phyloP scores from a whole-genome alignment of 2,113 vertebrate genomes.

The Tachysurus fulvidraco region DNA sequence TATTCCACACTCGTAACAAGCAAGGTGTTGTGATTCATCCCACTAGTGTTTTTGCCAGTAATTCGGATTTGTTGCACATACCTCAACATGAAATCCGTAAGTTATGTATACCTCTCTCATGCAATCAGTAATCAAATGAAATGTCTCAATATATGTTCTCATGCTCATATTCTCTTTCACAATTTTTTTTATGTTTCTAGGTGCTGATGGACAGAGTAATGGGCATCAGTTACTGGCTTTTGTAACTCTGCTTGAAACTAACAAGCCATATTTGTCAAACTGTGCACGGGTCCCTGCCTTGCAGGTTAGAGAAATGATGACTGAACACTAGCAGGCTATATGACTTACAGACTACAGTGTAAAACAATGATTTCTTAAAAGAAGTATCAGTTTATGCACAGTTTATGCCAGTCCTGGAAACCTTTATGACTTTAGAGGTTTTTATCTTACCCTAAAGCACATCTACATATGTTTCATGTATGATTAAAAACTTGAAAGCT shows the following conservation, averaged over 20 bases:
- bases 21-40: slow-evolving; percentile 87
- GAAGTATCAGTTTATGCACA: not conserved
- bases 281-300: slow-evolving; percentile 81
- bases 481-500: not conserved
- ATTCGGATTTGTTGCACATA: slow-evolving; percentile 79
- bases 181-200: slow-evolving; percentile 23
- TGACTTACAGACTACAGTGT: not conserved
- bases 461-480: not conserved
- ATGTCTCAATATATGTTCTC: not conserved
- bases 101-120: slow-evolving; percentile 51
- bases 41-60: slow-evolving; percentile 81
- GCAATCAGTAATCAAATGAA: not conserved
- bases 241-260: slow-evolving; percentile 90
- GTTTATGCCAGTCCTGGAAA: not conserved
- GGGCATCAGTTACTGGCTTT: slow-evolving; percentile 87
- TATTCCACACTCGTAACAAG: slow-evolving; percentile 89
- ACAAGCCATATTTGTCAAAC: slow-evolving; percentile 87
- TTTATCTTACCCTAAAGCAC: not conserved
- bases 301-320: slow-evolving; percentile 71
- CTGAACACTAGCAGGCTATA: not conserved
- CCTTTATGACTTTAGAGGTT: not conserved
- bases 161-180: not conserved
- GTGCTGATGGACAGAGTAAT: slow-evolving; percentile 69
- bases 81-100: slow-evolving; percentile 62
- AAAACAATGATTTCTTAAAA: not conserved